phyloP scores from a whole-genome alignment of 2,113 vertebrate genomes.

The Cyanistes caeruleus region DNA sequence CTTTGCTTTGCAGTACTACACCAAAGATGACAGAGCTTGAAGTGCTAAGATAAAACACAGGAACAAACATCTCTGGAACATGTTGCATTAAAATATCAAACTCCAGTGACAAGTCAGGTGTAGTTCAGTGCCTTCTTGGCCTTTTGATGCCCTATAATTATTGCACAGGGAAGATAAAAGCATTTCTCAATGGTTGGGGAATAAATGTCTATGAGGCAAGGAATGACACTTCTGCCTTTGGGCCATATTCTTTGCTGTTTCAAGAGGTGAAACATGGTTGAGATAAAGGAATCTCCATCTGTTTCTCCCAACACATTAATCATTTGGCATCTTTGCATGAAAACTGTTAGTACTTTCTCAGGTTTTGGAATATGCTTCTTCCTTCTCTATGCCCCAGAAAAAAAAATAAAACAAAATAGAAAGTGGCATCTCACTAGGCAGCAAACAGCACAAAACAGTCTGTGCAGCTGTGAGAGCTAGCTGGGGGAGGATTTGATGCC shows the following conservation, averaged over 20 bases:
- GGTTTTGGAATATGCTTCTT: background rate
- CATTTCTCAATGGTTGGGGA: constrained; percentile 10
- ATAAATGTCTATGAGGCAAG: background rate
- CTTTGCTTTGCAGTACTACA: background rate
- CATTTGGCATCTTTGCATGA: background rate
- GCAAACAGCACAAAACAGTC: background rate
- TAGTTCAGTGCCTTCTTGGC: constrained; percentile 18
- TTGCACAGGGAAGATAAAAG: constrained; percentile 58
- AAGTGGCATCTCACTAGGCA: background rate
- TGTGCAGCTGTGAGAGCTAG: background rate
- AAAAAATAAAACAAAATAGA: background rate
- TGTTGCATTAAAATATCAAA: constrained; percentile 56
- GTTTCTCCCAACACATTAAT: background rate
- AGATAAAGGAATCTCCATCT: constrained; percentile 20
- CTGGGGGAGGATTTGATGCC: background rate
- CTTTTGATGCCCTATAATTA: constrained; percentile 56
- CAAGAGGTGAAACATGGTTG: background rate
- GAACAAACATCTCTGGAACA: background rate
- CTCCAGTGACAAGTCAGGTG: constrained; percentile 1
- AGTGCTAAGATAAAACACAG: constrained; percentile 35
- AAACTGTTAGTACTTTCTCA: background rate
- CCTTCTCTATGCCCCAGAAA: background rate
- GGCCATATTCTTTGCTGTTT: constrained; percentile 22
- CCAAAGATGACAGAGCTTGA: background rate
- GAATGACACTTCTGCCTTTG: background rate